Evolutionary conservation across 2,113 vertebrate species (phyloP), one percentile per base, ranked within the genome.

Genomic region (Emydura subglobosa): DNA sequence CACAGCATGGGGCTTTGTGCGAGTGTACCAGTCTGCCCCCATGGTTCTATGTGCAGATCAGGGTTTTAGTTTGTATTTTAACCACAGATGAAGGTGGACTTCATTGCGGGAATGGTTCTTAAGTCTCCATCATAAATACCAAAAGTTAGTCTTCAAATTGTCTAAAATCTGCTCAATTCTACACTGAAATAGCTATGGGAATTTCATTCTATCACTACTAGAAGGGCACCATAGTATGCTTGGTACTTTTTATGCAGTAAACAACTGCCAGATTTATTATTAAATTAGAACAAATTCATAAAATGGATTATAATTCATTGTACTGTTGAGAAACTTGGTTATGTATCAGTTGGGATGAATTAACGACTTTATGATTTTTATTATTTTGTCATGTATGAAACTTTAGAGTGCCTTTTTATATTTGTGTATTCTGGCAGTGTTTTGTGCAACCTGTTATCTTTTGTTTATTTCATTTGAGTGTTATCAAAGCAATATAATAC

Each of bases 331-430:
- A 96, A 98, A 95, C 97, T 97, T 91, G 93, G 96, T 97, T 97
- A 95, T 96, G 95, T 97, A 92, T 97, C 96, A 95, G 65, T 97
- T 93, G 94, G 54, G 76, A 97, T 93, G 94, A 96, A 93, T 98
- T 96, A 2, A 92, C 93, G 95, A 93, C 49, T 84, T 25, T 72
- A 92, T 98, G 95, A 85, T 91, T 97, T 98, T 97, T 97, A 93
- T 94, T 97, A 97, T 92, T 95, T 98, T 94, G 96, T 97, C 97
- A 92, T 97, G 97, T 97, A 96, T 96, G 96, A 98, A 98, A 98
- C 96, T 96, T 98, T 98, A 98, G 98, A 98, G 98, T 98, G 98
- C 98, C 98, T 98, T 98, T 98, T 98, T 97, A 98, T 98, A 98
- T 98, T 97, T 98, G 98, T 98, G 98, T 98, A 98, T 98, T 95